These are phyloP conservation scores for Porites divaricata DNA, from an alignment of 92 coral and sea anemone species.

Conservation along the genomic window DNA sequence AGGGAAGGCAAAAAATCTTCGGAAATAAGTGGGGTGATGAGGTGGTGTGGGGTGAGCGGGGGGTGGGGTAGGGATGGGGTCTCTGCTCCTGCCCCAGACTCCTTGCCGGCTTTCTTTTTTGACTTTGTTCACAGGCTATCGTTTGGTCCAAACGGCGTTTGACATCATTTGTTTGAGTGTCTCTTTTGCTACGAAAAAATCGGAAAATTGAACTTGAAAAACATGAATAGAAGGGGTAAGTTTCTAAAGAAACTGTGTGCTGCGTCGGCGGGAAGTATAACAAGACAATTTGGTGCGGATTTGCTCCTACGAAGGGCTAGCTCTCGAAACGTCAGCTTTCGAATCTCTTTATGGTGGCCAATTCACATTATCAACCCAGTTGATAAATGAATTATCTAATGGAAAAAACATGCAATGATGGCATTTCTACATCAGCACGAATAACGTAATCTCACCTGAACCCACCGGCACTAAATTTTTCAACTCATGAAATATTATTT, in stretches of 20 bases:
- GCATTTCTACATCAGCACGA: background rate
- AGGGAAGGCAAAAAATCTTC: conserved; percentile 12
- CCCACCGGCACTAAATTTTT: conserved; percentile 42
- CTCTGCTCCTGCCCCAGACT: conserved; percentile 23
- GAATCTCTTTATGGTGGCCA: no score
- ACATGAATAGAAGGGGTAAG: conserved; percentile 23
- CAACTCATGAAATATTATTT: background rate
- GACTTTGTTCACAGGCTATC: conserved; percentile 22
- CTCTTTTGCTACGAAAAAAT: no score
- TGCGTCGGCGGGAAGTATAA: background rate
- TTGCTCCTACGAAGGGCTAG: conserved; percentile 3
- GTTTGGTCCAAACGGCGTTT: conserved; percentile 18
- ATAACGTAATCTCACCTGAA: conserved; percentile 25
- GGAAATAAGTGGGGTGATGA: conserved; percentile 6
- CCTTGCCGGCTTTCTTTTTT: conserved; percentile 17
- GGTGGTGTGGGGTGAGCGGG: no score
- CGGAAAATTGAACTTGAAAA: background rate
- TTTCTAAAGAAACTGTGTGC: conserved; percentile 14
- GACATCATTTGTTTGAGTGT: conserved; percentile 1
- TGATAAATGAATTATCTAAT: conserved; percentile 6
- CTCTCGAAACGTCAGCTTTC: background rate
- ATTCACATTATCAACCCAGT: background rate
- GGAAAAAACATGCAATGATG: conserved; percentile 15
- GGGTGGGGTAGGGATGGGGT: conserved; percentile 14
- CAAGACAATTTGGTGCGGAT: background rate